Evolutionary conservation across 2,797 vertebrate genomes (phyloP).

Genomic region (Hippoglossus hippoglossus): DNA sequence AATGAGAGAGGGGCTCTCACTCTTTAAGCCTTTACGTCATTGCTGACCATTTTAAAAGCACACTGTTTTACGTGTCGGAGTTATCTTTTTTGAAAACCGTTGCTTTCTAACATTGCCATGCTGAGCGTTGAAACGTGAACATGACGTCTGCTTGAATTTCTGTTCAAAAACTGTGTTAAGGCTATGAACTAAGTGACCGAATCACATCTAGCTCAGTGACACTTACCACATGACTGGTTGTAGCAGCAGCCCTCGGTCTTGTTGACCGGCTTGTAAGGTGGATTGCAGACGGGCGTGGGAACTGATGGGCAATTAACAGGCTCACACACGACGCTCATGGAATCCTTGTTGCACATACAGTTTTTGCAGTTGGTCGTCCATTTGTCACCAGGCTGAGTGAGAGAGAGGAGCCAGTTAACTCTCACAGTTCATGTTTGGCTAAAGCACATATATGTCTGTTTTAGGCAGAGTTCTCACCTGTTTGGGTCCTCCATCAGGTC

Average conservation of each 20-base stretch:
- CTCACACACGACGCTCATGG: constrained; percentile 76
- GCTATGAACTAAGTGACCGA: no score
- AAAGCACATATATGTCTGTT: not conserved
- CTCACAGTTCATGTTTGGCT: not conserved
- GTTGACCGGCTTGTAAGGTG: constrained; percentile 74
- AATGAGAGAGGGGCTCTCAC: no score
- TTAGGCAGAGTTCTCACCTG: constrained; percentile 63
- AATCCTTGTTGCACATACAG: constrained; percentile 84
- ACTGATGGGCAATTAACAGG: constrained; percentile 67
- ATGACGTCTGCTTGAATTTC: no score
- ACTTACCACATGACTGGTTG: constrained; percentile 72
- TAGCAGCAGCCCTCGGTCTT: constrained; percentile 83
- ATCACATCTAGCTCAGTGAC: not conserved
- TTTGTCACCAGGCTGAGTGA: constrained; percentile 83
- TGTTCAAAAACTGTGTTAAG: no score
- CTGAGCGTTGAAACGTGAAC: no score
- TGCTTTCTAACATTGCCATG: no score
- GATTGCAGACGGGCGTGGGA: constrained; percentile 60
- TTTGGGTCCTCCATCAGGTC: constrained; percentile 86
- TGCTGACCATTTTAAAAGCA: no score
- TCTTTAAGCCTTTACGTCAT: no score
- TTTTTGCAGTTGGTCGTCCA: constrained; percentile 85
- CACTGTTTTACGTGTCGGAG: no score
- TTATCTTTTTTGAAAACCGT: no score
- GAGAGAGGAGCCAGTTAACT: constrained; percentile 31